Evolutionary conservation across 2,113 vertebrate species (phyloP).

Genomic region (Melanotaenia duboulayi): DNA sequence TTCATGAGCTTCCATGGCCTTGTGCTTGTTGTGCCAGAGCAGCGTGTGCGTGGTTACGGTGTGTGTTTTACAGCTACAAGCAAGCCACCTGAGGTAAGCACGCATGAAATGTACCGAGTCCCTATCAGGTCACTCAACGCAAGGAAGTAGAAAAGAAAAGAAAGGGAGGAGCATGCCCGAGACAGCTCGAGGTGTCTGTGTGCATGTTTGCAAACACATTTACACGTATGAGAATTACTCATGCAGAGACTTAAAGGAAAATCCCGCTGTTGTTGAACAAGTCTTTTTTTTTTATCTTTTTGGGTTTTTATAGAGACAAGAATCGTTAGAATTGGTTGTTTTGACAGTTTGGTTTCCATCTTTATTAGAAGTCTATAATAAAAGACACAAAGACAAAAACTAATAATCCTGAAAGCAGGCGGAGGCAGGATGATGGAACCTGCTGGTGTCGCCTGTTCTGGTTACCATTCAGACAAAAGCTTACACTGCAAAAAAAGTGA

Average conservation of each 20-base stretch:
- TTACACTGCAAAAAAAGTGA: too few relatives aligned
- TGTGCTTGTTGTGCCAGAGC: conserved; percentile 58
- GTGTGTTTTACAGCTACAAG: conserved; percentile 20
- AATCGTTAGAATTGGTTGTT: neutral
- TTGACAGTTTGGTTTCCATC: neutral
- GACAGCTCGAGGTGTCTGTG: conserved; percentile 16
- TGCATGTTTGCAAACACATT: conserved; percentile 10
- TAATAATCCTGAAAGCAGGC: neutral
- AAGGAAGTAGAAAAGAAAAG: neutral
- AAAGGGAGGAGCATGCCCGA: conserved; percentile 35
- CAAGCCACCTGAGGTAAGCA: conserved; percentile 51
- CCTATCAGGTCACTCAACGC: conserved; percentile 17
- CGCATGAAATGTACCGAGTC: conserved; percentile 24
- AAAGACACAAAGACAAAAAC: neutral
- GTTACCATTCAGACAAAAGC: too few relatives aligned
- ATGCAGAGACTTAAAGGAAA: conserved; percentile 47
- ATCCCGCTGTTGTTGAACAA: neutral
- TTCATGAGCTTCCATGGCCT: conserved; percentile 73
- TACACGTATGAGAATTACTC: conserved; percentile 3
- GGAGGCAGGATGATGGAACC: too few relatives aligned
- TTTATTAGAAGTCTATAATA: too few relatives aligned
- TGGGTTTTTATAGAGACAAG: neutral
- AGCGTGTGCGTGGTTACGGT: neutral
- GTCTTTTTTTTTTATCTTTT: neutral
- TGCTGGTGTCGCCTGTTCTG: too few relatives aligned